Conservation (phyloP, 2,113 vertebrate species). For the Dryoscopus gambensis region DNA sequence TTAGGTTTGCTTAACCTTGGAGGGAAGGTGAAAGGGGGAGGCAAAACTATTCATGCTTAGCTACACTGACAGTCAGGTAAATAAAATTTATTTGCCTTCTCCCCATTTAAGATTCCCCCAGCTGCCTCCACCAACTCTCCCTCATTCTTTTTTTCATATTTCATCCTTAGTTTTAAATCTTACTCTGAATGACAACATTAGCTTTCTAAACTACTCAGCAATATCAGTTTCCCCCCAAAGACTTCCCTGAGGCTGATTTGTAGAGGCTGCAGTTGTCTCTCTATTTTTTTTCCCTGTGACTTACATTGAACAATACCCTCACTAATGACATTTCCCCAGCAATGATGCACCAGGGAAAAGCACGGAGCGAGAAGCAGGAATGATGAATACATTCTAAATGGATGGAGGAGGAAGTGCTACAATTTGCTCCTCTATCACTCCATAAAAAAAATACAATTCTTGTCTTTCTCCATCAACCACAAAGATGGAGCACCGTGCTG, state of each 20-base stretch:
- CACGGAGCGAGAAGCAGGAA: not conserved
- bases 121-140: not conserved
- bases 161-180: not conserved
- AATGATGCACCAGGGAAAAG: slow-evolving; percentile 24
- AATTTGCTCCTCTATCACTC: not conserved
- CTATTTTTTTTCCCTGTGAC: not conserved
- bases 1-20: not conserved
- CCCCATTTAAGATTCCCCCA: not conserved
- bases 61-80: not conserved
- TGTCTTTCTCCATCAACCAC: not conserved
- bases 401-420: not conserved
- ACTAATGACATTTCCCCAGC: slow-evolving; percentile 38
- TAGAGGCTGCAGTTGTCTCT: not conserved
- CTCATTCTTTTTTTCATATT: not conserved
- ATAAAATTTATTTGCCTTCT: not conserved
- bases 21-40: not conserved
- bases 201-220: slow-evolving; percentile 41
- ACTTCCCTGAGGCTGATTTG: slow-evolving; percentile 23
- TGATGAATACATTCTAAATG: not conserved
- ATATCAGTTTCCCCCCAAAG: slow-evolving; percentile 11
- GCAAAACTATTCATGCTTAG: not conserved
- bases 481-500: not conserved
- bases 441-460: not conserved
- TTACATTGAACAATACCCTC: slow-evolving; percentile 22
- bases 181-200: slow-evolving; percentile 9